phyloP scores from a whole-genome alignment of 2,888 invertebrate species.

The Epiblema foenella region DNA sequence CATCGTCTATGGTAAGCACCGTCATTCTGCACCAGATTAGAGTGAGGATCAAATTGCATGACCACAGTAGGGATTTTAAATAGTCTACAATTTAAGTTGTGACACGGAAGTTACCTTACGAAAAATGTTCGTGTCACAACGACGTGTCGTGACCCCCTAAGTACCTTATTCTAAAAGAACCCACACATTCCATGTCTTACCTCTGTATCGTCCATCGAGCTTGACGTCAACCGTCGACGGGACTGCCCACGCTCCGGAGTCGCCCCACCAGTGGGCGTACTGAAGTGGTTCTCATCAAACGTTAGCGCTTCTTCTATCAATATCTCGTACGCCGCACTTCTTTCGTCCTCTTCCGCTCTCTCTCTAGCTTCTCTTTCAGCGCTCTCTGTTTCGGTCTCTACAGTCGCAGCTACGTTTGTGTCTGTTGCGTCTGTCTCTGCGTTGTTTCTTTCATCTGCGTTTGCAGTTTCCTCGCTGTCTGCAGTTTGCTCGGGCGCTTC shows the following conservation, averaged over 20 bases:
- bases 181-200: constrained; percentile 64
- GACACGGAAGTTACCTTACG: too few species aligned
- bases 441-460: constrained; percentile 4
- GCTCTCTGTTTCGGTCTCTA: not conserved
- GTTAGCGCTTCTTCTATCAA: constrained; percentile 62
- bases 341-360: constrained; percentile 42
- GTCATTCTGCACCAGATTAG: not conserved
- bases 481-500: not conserved
- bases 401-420: constrained; percentile 2
- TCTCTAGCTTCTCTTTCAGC: not conserved
- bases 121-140: too few species aligned
- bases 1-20: not conserved
- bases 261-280: constrained; percentile 72
- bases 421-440: constrained; percentile 24
- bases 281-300: constrained; percentile 82
- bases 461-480: constrained; percentile 33
- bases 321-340: constrained; percentile 47
- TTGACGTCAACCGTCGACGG: constrained; percentile 61
- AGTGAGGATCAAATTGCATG: not conserved
- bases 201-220: constrained; percentile 78
- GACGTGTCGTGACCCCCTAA: not conserved
- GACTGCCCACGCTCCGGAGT: constrained; percentile 55
- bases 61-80: too few species aligned
- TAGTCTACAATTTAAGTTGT: too few species aligned
- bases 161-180: constrained; percentile 2